Evolutionary conservation across 2,797 vertebrate genomes (phyloP), one percentile per base, ranked within the genome.

Genomic region (Enteromius radiatus): DNA sequence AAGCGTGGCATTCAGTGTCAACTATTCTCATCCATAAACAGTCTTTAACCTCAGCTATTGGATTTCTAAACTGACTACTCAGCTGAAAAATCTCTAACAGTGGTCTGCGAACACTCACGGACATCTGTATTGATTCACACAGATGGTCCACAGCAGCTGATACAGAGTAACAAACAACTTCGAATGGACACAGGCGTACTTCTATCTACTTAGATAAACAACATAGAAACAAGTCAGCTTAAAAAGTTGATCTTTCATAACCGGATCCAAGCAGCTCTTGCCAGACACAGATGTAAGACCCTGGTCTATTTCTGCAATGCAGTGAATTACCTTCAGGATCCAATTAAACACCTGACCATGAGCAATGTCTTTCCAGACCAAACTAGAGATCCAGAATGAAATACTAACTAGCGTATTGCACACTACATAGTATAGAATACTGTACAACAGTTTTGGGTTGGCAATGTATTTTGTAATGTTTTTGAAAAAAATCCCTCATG

Each of bases 1-100:
- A n/a, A 75, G 9, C 31, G 38, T 3, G 3, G 31, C 21, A 56
- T 5, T 56, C 14, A 23, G 14, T 17, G 33, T 38, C 52, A 67
- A 56, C 69, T 41, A 41, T 41, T 5, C 47, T 41, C 61, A 65
- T 45, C 43, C 61, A 78, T n/a, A 78, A 78, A 78, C 23, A 54
- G 65, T 26, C 49, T 80, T 69, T 54, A 56, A 59, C 78, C 11
- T 79, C 65, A 43, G 3, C 36, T 43, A 56, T 43, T 38, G 26
- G 49, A 69, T 70, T 80, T 61, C 4, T 15, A 70, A 80, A 80
- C 12, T 71, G 78, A 41, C 67, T 10, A 36, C 38, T 80, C 79
- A 64, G 54, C 67, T 81, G 69, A 36, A 73, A 81, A 81, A 81
- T 73, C 56, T 73, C 56, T 63, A 14, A 23, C 33, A 26, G 68